Conservation (phyloP, 2,888 invertebrate genomes). For the Ophion costatus region DNA sequence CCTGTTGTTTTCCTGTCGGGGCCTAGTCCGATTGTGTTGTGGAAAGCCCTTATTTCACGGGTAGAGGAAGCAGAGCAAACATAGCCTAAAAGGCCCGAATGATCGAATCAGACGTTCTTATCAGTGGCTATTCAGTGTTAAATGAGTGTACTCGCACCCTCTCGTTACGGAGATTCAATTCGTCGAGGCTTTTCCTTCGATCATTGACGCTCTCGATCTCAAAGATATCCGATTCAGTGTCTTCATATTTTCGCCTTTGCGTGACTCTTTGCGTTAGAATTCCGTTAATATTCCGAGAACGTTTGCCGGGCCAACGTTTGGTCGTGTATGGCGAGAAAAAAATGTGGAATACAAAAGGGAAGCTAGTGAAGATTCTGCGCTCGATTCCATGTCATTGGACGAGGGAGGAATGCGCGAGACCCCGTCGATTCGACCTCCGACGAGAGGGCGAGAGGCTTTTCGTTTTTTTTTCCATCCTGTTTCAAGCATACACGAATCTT, state of each 20-base stretch:
- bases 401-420: constrained; percentile 47
- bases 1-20: too few species aligned
- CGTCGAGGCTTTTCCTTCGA: constrained; percentile 54
- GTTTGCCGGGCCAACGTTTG: too few species aligned
- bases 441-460: constrained; percentile 66
- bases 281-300: too few species aligned
- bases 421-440: constrained; percentile 67
- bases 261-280: too few species aligned
- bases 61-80: constrained; percentile 71
- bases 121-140: constrained; percentile 36
- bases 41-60: too few species aligned
- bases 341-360: too few species aligned
- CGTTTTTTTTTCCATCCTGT: constrained; percentile 14
- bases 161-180: constrained; percentile 66
- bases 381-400: background rate
- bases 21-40: too few species aligned
- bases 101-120: constrained; percentile 20
- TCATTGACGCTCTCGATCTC: constrained; percentile 62
- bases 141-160: constrained; percentile 66
- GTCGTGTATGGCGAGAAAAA: too few species aligned
- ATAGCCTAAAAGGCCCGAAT: constrained; percentile 55
- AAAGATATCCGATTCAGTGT: constrained; percentile 23
- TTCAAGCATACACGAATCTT: constrained; percentile 13
- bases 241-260: background rate
- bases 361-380: background rate